A percentile compares a stretch with the other conserved stretches of the same genome.
phyloP scores from a whole-genome alignment of 2,113 vertebrate species.

The Hydrochoerus hydrochaeris region DNA sequence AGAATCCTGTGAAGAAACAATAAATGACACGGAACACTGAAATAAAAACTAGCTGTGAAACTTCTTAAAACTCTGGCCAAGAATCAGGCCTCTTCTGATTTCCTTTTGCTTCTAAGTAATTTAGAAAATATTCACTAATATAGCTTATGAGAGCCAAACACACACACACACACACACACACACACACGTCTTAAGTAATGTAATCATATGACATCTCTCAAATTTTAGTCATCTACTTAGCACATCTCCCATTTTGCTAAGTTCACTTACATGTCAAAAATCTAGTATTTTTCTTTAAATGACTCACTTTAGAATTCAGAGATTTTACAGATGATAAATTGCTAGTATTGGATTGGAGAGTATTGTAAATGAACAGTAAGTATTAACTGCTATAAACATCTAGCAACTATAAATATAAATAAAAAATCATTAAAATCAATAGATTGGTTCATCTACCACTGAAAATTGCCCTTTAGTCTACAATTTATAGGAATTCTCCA shows the following conservation, averaged over 20 bases:
- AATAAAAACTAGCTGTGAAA: neutral
- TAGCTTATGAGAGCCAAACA: neutral
- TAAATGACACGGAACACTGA: neutral
- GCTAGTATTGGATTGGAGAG: neutral
- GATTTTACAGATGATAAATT: neutral
- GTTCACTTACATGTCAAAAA: constrained; percentile 5
- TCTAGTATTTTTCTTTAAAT: constrained; percentile 1
- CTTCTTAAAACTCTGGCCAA: constrained; percentile 42
- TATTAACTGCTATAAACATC: constrained; percentile 16
- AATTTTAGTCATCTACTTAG: constrained; percentile 13
- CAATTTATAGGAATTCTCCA: neutral
- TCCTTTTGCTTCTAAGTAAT: constrained; percentile 48
- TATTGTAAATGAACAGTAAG: neutral
- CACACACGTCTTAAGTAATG: neutral
- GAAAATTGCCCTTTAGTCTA: neutral
- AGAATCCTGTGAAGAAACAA: constrained; percentile 21
- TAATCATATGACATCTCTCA: constrained; percentile 7
- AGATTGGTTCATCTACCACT: neutral
- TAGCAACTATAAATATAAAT: constrained; percentile 28
- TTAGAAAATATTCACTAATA: constrained; percentile 34
- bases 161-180: neutral
- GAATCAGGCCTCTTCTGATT: neutral
- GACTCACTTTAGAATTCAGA: constrained; percentile 13
- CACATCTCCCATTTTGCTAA: neutral
- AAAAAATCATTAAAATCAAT: neutral